Conservation (phyloP, 2,797 vertebrate genomes). For the Hozukius guyotensis region DNA sequence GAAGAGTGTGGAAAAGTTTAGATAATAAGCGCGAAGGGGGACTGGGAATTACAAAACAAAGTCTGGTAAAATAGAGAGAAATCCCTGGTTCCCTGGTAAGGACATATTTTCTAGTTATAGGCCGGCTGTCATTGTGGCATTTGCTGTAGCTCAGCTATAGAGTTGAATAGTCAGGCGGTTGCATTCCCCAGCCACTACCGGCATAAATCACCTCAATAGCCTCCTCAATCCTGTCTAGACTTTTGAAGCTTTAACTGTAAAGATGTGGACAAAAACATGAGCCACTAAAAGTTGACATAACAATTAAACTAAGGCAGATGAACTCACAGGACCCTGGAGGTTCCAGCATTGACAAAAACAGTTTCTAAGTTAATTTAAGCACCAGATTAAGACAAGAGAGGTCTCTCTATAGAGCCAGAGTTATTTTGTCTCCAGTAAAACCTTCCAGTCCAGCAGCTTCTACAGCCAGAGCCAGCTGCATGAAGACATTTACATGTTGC, state of each 20-base stretch:
- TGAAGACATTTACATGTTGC: background rate
- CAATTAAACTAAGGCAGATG: background rate
- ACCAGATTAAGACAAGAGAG: background rate
- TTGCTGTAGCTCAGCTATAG: background rate
- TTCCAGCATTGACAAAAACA: background rate
- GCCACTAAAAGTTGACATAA: background rate
- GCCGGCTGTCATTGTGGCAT: background rate
- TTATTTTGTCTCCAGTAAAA: background rate
- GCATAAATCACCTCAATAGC: background rate
- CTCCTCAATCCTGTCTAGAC: background rate
- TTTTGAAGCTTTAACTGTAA: background rate
- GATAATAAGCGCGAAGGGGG: conserved; percentile 3
- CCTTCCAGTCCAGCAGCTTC: background rate
- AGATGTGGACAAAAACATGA: background rate
- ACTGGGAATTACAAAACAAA: background rate
- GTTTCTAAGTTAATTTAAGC: background rate
- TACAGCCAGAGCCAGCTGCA: background rate
- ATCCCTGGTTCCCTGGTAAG: conserved; percentile 6
- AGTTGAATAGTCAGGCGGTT: background rate
- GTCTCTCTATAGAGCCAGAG: background rate
- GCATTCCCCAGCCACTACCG: background rate
- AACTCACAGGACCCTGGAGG: background rate
- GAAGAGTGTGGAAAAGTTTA: conserved; percentile 30
- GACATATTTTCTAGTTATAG: conserved; percentile 6
- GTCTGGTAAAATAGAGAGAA: background rate